Evolutionary conservation across 2,797 vertebrate genomes (phyloP).

Genomic region (Luscinia luscinia): DNA sequence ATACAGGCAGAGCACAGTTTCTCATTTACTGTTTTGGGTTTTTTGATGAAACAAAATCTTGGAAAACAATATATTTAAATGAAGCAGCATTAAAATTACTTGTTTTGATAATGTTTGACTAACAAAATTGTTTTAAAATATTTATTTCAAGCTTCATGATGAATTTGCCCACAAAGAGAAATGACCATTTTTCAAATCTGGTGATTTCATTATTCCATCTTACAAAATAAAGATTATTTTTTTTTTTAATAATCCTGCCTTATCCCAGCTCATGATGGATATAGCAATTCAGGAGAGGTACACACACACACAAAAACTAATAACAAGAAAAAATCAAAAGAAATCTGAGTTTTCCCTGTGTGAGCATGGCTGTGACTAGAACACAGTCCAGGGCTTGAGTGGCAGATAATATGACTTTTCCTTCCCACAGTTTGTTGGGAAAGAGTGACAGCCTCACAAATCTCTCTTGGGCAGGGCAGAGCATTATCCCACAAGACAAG

Average conservation of each 20-base stretch:
- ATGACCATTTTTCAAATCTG: background rate
- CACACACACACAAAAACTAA: background rate
- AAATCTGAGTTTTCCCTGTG: rapidly evolving
- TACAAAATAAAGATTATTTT: background rate
- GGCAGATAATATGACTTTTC: background rate
- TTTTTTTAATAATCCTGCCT: background rate
- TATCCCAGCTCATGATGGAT: background rate
- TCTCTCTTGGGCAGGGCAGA: background rate
- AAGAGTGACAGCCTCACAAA: background rate
- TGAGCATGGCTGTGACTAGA: background rate
- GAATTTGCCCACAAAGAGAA: background rate
- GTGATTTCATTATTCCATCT: background rate
- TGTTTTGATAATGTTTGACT: background rate
- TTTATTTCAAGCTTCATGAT: background rate
- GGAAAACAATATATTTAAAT: background rate
- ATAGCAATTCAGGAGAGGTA: background rate
- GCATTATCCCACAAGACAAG: background rate
- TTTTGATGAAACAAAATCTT: background rate
- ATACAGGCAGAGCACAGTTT: background rate
- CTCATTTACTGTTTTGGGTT: background rate
- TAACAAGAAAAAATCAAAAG: too few species aligned
- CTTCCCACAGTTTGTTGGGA: background rate
- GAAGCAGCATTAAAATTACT: background rate
- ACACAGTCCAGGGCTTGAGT: background rate
- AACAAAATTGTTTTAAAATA: background rate